Base-by-base conservation (phyloP, 2,888 invertebrate species). In the Standfussiana lucernea region DNA sequence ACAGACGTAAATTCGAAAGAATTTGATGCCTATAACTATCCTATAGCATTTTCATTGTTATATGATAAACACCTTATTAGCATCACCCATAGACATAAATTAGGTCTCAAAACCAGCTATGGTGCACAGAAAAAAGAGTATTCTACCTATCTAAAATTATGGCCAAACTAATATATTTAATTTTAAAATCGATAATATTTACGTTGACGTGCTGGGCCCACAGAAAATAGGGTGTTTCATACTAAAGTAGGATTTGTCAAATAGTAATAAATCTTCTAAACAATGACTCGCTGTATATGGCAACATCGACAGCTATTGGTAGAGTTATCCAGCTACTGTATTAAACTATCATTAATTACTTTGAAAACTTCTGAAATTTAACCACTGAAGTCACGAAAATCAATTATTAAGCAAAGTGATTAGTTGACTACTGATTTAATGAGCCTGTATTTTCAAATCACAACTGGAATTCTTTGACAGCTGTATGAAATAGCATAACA, bases 321-420 rank as follows among this genome's bases (percentile, higher is more conserved):
- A 77, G 18, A 83, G 10, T 15, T 45, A 66, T 70, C 83, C 83
- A 40, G 35, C 79, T 59, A 42, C 69, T 53, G 70, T 67, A 7
- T 61, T 21, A 78, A 67, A 21, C 10, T n/a, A 56, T 45, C 40
- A 67, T 56, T 75, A 68, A 40, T 56, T 47, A 56, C 62, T 62
- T 32, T 8, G 21, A 0, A 50, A 40, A 47, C 32, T 15, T 67
- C 28, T 10, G 53, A 59, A n/a, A 24, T 50, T n/a, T 13, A 40
- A 21, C 47, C 11, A 5, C 8, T 64, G 61, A 21, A 35, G 4
- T 61, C 35, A 35, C 15, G 61, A 35, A 61, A 61, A 61, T 59
- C 10, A 7, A 59, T 28, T 28, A 24, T 18, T 45, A 6, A 5
- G 6, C 5, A 45, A 45, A 45, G 45, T 45, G 45, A 45, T 15